Conservation (phyloP, 2,797 vertebrate genomes). For the Falco rusticolus region DNA sequence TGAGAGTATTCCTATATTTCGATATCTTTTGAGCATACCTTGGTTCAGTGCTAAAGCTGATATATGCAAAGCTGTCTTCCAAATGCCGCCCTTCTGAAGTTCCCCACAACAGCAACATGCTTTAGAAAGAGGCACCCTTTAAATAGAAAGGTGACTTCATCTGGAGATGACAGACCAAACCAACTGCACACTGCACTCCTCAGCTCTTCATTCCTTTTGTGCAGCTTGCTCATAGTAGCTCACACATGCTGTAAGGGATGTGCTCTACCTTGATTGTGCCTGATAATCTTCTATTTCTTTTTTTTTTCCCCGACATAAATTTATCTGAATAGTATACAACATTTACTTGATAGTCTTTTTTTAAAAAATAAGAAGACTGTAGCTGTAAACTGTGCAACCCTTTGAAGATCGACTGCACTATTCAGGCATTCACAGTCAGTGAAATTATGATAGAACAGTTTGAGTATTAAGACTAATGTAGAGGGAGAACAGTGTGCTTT, state of each 20-base stretch:
- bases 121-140: background rate
- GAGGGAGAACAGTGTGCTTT: background rate
- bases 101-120: background rate
- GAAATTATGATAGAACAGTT: background rate
- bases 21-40: background rate
- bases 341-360: background rate
- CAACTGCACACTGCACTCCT: background rate
- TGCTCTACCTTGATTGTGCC: background rate
- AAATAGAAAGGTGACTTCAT: slow-evolving; percentile 25
- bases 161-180: background rate
- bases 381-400: background rate
- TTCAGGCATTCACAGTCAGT: background rate
- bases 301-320: background rate
- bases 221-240: background rate
- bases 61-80: background rate
- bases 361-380: background rate
- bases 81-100: background rate
- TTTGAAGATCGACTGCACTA: background rate
- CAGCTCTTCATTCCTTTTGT: background rate
- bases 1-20: background rate
- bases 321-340: background rate
- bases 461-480: background rate
- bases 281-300: too few species aligned
- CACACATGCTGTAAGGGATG: background rate
- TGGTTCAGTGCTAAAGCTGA: background rate